Evolutionary conservation across 2,888 invertebrate genomes (phyloP).

Genomic region (Platerodrilus igneus): DNA sequence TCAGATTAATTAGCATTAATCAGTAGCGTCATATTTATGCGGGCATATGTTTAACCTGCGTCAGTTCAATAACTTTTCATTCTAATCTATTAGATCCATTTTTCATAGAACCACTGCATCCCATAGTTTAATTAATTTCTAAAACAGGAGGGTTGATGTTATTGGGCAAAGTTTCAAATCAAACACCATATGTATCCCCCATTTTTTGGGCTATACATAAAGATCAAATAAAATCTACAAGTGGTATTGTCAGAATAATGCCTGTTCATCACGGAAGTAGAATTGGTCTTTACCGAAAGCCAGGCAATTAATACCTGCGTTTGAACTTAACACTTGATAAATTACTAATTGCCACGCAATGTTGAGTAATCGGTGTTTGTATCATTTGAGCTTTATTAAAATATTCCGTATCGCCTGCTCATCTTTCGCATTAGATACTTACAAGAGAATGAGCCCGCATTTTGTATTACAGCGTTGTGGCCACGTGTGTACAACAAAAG

Average conservation of each 20-base stretch:
- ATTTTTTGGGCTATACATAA: slow-evolving; percentile 31
- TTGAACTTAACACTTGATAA: slow-evolving; percentile 44
- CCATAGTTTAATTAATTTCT: slow-evolving; percentile 44
- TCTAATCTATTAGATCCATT: no score
- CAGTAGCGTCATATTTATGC: no score
- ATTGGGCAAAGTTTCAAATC: no score
- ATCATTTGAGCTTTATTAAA: slow-evolving; percentile 33
- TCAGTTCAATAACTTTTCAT: no score
- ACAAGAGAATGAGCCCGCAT: slow-evolving; percentile 26
- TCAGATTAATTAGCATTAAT: no score
- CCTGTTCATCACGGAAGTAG: slow-evolving; percentile 39
- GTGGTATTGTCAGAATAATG: slow-evolving; percentile 43
- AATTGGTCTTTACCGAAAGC: slow-evolving; percentile 39
- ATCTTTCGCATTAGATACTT: no score
- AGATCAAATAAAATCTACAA: slow-evolving; percentile 42
- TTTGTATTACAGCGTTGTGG: slow-evolving; percentile 25
- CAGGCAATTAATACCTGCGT: slow-evolving; percentile 40
- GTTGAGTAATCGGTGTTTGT: slow-evolving; percentile 32
- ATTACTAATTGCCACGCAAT: slow-evolving; percentile 36
- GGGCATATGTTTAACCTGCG: no score
- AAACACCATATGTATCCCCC: slow-evolving; percentile 42
- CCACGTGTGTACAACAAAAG: slow-evolving; percentile 29
- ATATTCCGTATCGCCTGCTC: slow-evolving; percentile 16
- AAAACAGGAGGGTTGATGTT: slow-evolving; percentile 38
- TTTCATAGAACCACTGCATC: no score